These are phyloP conservation scores for Gymnothorax reevesii DNA, from an alignment of 2,797 vertebrate species.

Conservation along the genomic window DNA sequence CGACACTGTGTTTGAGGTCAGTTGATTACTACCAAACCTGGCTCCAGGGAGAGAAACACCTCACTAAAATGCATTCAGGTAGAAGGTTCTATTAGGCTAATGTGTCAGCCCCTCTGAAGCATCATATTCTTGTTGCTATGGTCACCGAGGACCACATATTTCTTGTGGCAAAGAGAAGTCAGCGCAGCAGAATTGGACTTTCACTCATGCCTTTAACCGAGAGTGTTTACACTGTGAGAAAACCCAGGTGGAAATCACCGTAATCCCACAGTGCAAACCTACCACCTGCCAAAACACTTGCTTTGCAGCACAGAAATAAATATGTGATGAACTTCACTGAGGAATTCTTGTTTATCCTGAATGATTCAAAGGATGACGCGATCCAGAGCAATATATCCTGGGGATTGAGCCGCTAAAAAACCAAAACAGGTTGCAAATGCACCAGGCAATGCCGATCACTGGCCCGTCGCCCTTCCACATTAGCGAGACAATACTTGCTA, in stretches of 20 bases:
- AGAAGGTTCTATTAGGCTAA: slow-evolving; percentile 23
- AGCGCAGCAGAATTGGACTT: slow-evolving; percentile 4
- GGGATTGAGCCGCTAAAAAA: background rate
- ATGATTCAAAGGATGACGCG: background rate
- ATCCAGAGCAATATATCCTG: background rate
- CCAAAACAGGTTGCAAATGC: background rate
- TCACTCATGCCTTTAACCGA: background rate
- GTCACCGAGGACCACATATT: slow-evolving; percentile 25
- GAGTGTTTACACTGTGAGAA: slow-evolving; percentile 22
- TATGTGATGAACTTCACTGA: slow-evolving; percentile 3
- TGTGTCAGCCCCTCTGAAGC: slow-evolving; percentile 25
- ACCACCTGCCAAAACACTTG: background rate
- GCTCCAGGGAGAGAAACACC: background rate
- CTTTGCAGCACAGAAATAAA: background rate
- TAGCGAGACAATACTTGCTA: background rate
- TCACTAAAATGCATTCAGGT: slow-evolving; percentile 21
- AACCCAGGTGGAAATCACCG: background rate
- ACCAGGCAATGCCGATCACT: background rate
- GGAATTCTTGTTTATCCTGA: background rate
- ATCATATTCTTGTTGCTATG: slow-evolving; percentile 18
- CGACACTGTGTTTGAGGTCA: background rate
- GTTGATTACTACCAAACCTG: background rate
- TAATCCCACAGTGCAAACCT: background rate
- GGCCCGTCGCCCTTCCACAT: background rate
- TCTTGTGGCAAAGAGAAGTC: slow-evolving; percentile 7